phyloP scores from a whole-genome alignment of 2,888 invertebrate species.

The Amblyjoppa fuscipennis region DNA sequence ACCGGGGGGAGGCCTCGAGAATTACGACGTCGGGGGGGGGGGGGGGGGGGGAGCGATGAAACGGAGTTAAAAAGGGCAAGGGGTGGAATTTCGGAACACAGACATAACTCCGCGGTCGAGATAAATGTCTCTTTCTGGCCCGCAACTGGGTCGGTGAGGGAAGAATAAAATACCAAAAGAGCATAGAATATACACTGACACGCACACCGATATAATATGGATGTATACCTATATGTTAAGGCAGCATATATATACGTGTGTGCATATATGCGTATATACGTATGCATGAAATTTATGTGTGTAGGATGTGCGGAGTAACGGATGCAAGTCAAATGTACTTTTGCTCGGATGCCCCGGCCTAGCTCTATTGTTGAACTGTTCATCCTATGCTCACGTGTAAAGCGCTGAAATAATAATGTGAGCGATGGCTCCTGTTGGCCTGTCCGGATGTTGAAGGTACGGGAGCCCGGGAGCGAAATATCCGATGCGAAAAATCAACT shows the following conservation, averaged over 20 bases:
- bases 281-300: not conserved
- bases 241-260: not conserved
- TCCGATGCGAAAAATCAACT: conserved; percentile 68
- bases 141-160: conserved; percentile 23
- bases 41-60: not conserved
- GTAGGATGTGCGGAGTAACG: conserved; percentile 12
- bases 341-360: conserved; percentile 47
- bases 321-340: conserved; percentile 56
- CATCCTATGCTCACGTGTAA: conserved; percentile 9
- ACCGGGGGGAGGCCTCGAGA: conserved; percentile 7
- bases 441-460: conserved; percentile 61
- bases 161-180: conserved; percentile 26
- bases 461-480: conserved; percentile 56
- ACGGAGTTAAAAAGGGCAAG: conserved; percentile 7
- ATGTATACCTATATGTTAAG: not conserved
- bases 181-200: conserved; percentile 1
- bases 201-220: not conserved
- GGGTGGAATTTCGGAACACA: conserved; percentile 15
- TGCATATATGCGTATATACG: not conserved
- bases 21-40: conserved; percentile 3
- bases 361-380: conserved; percentile 67
- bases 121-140: conserved; percentile 29
- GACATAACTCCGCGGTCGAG: not conserved
- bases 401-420: conserved; percentile 73
- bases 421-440: conserved; percentile 65